These are phyloP conservation scores for Cebus imitator DNA, from an alignment of 2,113 vertebrate species.

Conservation along the genomic window DNA sequence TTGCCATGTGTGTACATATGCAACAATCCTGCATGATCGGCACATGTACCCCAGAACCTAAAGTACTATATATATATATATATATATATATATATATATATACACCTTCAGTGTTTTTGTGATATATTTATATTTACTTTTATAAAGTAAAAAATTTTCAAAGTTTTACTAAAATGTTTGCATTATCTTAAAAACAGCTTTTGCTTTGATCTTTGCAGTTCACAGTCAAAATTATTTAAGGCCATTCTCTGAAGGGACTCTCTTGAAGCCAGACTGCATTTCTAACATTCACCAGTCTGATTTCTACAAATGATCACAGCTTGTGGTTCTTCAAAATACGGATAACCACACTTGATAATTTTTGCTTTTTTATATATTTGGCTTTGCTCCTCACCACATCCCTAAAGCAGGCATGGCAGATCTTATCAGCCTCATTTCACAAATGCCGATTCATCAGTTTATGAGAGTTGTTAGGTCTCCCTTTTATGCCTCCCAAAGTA, in stretches of 20 bases:
- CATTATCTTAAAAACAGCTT: not conserved
- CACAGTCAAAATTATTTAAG: not conserved
- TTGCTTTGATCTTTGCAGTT: not conserved
- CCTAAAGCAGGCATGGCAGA: not conserved
- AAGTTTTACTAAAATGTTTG: not conserved
- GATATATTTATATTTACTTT: not conserved
- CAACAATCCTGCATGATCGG: too few relatives aligned
- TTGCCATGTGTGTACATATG: too few relatives aligned
- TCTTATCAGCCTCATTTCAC: not conserved
- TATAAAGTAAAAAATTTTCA: not conserved
- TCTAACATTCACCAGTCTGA: not conserved
- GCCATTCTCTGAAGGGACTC: not conserved
- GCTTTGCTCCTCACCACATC: not conserved
- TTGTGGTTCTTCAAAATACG: not conserved
- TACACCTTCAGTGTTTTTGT: not conserved
- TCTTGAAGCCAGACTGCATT: not conserved
- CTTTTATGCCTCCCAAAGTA: not conserved
- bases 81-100: too few relatives aligned
- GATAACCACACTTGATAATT: not conserved
- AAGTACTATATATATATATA: too few relatives aligned
- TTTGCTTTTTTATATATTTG: not conserved
- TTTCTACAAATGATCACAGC: constrained; percentile 15
- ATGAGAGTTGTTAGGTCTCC: not conserved
- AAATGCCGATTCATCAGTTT: not conserved
- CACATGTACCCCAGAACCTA: too few relatives aligned